These are phyloP conservation scores for Melanotaenia nigrans DNA, from an alignment of 2,797 vertebrate species.

Conservation along the genomic window DNA sequence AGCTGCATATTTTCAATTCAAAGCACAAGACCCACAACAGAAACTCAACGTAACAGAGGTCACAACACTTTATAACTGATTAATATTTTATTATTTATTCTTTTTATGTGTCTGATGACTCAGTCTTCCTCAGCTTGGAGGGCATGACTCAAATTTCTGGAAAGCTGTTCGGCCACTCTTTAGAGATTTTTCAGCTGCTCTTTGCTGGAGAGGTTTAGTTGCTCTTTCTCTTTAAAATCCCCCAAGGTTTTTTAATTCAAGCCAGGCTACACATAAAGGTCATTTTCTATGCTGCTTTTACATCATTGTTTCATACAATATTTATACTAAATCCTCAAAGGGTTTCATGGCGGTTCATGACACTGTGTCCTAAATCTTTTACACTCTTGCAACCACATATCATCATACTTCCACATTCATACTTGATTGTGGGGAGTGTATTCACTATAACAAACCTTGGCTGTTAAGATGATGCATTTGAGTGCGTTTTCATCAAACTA, in stretches of 20 bases:
- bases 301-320: neutral
- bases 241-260: neutral
- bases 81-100: neutral
- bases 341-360: neutral
- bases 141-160: neutral
- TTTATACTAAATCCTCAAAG: neutral
- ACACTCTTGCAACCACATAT: neutral
- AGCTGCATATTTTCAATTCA: neutral
- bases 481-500: too few relatives aligned
- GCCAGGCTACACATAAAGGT: neutral
- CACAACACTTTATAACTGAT: neutral
- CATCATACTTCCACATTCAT: too few relatives aligned
- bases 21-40: neutral
- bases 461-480: too few relatives aligned
- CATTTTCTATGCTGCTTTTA: neutral
- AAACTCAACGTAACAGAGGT: too few relatives aligned
- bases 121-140: neutral
- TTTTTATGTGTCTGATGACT: neutral
- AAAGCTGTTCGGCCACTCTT: neutral
- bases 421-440: too few relatives aligned
- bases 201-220: neutral
- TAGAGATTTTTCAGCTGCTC: neutral
- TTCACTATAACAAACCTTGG: too few relatives aligned
- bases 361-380: neutral
- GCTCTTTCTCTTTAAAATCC: conserved; percentile 2